Conservation (phyloP, 1,140 invertebrate genomes). For the Pinna nobilis region DNA sequence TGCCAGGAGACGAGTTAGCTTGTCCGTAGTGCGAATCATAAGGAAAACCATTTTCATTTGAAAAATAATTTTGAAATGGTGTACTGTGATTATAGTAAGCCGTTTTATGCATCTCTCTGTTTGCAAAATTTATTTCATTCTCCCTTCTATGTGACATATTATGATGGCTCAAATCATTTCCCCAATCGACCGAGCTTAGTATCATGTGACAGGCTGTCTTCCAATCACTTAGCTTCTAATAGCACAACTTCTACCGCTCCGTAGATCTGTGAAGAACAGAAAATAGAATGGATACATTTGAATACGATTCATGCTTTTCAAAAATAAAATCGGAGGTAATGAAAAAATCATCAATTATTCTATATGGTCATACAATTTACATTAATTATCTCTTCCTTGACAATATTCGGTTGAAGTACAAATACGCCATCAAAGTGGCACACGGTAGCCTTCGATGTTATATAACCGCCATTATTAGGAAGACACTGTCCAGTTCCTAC, state of each 20-base stretch:
- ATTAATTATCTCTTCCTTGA: slow-evolving; percentile 41
- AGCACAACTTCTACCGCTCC: slow-evolving; percentile 18
- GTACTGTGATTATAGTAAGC: slow-evolving; percentile 43
- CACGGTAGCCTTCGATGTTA: slow-evolving; percentile 2
- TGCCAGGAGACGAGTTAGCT: slow-evolving; percentile 27
- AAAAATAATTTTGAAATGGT: slow-evolving; percentile 53
- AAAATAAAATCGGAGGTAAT: slow-evolving; percentile 35
- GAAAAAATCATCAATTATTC: slow-evolving; percentile 40
- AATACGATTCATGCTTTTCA: slow-evolving; percentile 17
- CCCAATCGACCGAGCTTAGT: slow-evolving; percentile 34
- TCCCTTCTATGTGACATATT: slow-evolving; percentile 52
- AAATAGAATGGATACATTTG: slow-evolving; percentile 17
- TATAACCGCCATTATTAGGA: not conserved
- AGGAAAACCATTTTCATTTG: slow-evolving; percentile 52
- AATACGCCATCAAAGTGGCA: not conserved
- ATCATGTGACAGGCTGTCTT: slow-evolving; percentile 43
- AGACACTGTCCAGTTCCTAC: no score
- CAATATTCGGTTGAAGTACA: slow-evolving; percentile 6
- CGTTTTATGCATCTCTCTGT: slow-evolving; percentile 60
- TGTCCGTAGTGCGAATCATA: slow-evolving; percentile 49
- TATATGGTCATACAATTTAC: slow-evolving; percentile 40
- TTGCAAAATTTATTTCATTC: slow-evolving; percentile 63
- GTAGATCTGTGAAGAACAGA: slow-evolving; percentile 32
- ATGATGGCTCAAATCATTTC: slow-evolving; percentile 50
- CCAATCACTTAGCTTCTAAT: slow-evolving; percentile 38